Evolutionary conservation across 2,888 invertebrate species (phyloP), one percentile per base, ranked within the genome.

Genomic region (Octodonta nipae): DNA sequence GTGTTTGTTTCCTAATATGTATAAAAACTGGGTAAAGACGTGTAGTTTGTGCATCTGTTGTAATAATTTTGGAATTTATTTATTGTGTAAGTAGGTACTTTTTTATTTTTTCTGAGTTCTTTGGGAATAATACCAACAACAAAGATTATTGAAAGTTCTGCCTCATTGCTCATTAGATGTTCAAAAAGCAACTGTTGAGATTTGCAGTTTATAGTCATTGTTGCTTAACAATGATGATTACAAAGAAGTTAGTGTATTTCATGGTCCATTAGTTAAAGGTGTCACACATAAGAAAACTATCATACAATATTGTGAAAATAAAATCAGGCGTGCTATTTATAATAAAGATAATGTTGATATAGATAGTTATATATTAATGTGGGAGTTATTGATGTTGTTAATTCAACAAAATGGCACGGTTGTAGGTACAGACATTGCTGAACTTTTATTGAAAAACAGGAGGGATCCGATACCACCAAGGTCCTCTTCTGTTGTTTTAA

Each of bases 201-300:
- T 92, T 45, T 61, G 78, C 46, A 72, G 75, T 52, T 61, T 84
- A 41, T 68, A 71, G 36, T 60, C 61, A 36, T 58, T 76, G 40
- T 58, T 74, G 13, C 60, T 58, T 17, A 69, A 72, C 46, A 75
- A 78, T 58, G 68, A 72, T 10, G 67, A 71, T 33, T 68, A 69
- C 38, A 65, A 70, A 31, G 73, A 82, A 46, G 66, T 87, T 37
- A 68, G 71, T 44, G 65, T 67, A 36, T 86, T 78, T 61, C 88
- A 88, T 14, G 89, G 91, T 2, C 91, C 91, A 36, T 68, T 91
- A 38, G 66, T 83, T 40, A 80, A 68, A 51, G 85, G 83, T 4
- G 76, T 83, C 34, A 88, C 89, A n/a, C 92, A 93, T 64, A 92
- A 93, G 66, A 88, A 86, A 60, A 88, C 87, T 33, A 84, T 93